Percentiles rank a stretch among this genome's conserved stretches.
These are phyloP conservation scores for Brachyrhaphis roseni DNA, from an alignment of 2,797 vertebrate species.

Conservation along the genomic window DNA sequence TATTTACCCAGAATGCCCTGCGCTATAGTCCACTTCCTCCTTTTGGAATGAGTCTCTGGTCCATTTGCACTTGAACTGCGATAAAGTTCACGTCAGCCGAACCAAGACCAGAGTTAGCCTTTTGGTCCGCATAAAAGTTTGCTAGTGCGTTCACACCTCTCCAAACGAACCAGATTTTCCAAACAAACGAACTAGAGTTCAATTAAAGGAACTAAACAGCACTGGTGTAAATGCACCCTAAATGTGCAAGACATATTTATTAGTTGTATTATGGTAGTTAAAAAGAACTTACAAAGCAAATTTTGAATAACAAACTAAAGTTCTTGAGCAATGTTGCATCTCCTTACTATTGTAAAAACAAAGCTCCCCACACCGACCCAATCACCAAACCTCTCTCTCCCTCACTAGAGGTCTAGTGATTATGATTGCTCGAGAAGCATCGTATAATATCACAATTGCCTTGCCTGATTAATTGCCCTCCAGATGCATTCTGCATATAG, in stretches of 20 bases:
- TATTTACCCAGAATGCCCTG: too few relatives aligned
- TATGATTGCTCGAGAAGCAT: conserved; percentile 56
- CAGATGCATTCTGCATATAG: conserved; percentile 65
- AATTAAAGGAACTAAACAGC: too few relatives aligned
- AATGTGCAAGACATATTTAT: neutral
- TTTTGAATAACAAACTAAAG: conserved; percentile 25
- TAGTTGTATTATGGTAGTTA: conserved; percentile 12
- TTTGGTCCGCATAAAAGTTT: too few relatives aligned
- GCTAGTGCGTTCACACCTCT: too few relatives aligned
- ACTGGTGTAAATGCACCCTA: too few relatives aligned
- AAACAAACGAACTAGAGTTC: too few relatives aligned
- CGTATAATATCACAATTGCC: conserved; percentile 56
- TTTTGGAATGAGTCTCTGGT: too few relatives aligned
- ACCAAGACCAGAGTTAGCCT: too few relatives aligned
- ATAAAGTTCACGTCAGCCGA: too few relatives aligned
- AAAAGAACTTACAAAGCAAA: conserved; percentile 22
- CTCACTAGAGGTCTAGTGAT: conserved; percentile 25
- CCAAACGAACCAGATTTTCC: too few relatives aligned
- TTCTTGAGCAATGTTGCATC: conserved; percentile 36
- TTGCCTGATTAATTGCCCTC: conserved; percentile 70
- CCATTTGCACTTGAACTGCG: too few relatives aligned
- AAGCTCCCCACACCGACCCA: conserved; percentile 25
- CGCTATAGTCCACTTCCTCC: too few relatives aligned
- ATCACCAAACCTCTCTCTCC: conserved; percentile 29
- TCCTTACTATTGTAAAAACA: conserved; percentile 39